phyloP scores from a whole-genome alignment of 2,888 invertebrate species.

The Alcis repandata region DNA sequence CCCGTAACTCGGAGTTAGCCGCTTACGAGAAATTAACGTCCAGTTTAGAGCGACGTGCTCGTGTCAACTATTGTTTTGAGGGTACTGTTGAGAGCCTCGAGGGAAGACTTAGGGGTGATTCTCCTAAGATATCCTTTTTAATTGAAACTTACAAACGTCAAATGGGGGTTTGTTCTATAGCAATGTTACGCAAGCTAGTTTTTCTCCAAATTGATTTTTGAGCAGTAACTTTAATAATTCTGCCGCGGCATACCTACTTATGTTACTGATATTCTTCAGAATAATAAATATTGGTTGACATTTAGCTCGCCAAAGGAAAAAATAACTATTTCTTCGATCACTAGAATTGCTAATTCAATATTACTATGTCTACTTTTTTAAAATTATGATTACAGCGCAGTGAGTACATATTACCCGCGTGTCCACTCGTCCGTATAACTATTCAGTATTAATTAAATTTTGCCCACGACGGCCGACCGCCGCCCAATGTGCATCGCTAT shows the following conservation, averaged over 20 bases:
- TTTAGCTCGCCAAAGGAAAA: too few relatives aligned
- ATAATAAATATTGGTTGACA: neutral
- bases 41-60: slow-evolving; percentile 58
- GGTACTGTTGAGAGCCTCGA: neutral
- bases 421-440: slow-evolving; percentile 55
- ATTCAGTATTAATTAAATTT: slow-evolving; percentile 71
- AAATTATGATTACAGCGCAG: neutral
- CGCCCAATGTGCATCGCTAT: slow-evolving; percentile 19
- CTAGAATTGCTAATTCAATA: too few relatives aligned
- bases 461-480: slow-evolving; percentile 36
- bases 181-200: too few relatives aligned
- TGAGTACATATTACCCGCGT: slow-evolving; percentile 35
- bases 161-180: too few relatives aligned
- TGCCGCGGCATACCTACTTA: too few relatives aligned
- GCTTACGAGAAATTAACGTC: slow-evolving; percentile 77
- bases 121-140: neutral
- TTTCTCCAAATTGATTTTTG: neutral
- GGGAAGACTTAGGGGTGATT: neutral
- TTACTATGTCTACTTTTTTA: too few relatives aligned
- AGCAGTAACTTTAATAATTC: too few relatives aligned
- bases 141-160: neutral
- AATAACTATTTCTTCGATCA: too few relatives aligned
- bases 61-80: slow-evolving; percentile 38
- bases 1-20: slow-evolving; percentile 77
- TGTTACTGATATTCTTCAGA: too few relatives aligned